Base-by-base conservation (phyloP, 1,140 invertebrate species). In the Aphelinus certus region DNA sequence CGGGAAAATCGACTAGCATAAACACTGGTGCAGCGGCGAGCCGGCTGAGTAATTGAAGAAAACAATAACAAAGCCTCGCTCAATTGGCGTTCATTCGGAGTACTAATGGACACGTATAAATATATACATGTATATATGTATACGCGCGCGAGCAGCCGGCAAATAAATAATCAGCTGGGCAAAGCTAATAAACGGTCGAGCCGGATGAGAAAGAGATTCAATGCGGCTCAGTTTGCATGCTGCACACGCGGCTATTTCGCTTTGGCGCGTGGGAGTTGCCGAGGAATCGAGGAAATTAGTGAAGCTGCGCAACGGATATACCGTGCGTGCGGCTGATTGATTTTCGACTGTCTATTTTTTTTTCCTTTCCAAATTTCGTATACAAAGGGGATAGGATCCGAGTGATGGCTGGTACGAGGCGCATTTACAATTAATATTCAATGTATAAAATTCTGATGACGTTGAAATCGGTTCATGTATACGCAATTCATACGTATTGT, bases 1-100 rank as follows among this genome's bases (percentile, higher is more conserved):
- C n/a, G 43, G 58, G 49, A 51, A 57, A 57, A 64, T 43, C 45
- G 55, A n/a, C 46, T n/a, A 58, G 51, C 65, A 66, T 58, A 65
- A 53, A 72, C 65, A 58, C 51, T n/a, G 60, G 61, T 53, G 53
- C 3, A 26, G 26, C 26, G 26, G 26, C 48, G 2, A 60, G 58
- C 7, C 58, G 26, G 26, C 43, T 51, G 9, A 43, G 45, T 43
- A 63, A 71, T 55, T 55, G 69, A 42, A 62, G 69, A 71, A 71
- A 71, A 55, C 49, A 71, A 63, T 63, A 49, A 63, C 42, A 70
- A 69, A 69, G 67, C 45, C 45, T 45, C 61, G 10, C 45, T 51
- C 58, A 63, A 71, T 71, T 63, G 58, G 42, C 47, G 26, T 55
- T 53, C 58, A 49, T 63, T 71, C 57, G 26, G 9, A 58, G 69